Percentiles rank a stretch among this genome's conserved stretches.
phyloP scores from a whole-genome alignment of 2,888 invertebrate genomes.

The Sceliomorpha sp. region DNA sequence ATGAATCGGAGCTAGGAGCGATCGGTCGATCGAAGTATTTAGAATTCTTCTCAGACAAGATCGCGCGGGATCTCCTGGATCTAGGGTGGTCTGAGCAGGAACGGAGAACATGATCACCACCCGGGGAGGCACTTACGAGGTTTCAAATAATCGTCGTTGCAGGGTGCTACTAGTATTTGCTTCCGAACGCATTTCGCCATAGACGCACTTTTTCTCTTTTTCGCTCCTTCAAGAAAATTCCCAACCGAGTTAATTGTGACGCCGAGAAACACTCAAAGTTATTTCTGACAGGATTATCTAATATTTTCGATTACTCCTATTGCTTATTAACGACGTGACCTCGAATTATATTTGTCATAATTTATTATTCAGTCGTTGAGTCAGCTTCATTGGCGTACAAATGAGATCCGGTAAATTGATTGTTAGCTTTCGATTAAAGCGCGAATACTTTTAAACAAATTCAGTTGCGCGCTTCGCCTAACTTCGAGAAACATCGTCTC shows the following conservation, averaged over 20 bases:
- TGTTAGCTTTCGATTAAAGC: no score
- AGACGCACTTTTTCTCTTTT: background rate
- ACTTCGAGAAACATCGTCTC: no score
- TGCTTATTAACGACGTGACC: no score
- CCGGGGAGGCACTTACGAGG: conserved; percentile 42
- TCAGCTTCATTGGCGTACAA: no score
- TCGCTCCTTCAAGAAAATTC: background rate
- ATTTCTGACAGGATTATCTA: conserved; percentile 39
- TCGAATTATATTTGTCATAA: no score
- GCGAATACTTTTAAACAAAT: no score
- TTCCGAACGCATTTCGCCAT: conserved; percentile 8
- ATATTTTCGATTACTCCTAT: conserved; percentile 37
- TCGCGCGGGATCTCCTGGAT: conserved; percentile 19
- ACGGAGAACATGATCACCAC: conserved; percentile 48
- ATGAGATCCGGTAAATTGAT: no score
- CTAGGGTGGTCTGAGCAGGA: conserved; percentile 45
- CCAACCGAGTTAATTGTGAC: background rate
- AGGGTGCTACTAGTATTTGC: conserved; percentile 55
- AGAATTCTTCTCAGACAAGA: conserved; percentile 23
- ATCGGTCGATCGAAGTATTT: conserved; percentile 27
- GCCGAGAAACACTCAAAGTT: conserved; percentile 10
- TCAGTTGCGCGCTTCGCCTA: no score
- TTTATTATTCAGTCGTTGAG: no score
- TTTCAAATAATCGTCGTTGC: conserved; percentile 43
- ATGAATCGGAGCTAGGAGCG: conserved; percentile 5